phyloP scores from a whole-genome alignment of 2,113 vertebrate species.

The Pygoscelis antarcticus region DNA sequence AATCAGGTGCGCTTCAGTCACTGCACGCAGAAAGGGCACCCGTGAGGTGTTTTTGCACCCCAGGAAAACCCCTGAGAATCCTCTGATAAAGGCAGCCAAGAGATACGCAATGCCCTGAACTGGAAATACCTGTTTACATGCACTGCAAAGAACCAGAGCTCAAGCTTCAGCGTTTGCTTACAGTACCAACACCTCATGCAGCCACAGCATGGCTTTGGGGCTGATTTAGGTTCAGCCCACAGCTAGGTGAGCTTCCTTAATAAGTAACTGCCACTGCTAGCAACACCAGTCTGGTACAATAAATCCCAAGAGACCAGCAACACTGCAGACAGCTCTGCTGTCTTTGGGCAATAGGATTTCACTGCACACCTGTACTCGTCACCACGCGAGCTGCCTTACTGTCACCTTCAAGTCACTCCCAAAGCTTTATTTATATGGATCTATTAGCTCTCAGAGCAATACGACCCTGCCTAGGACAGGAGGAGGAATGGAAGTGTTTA shows the following conservation, averaged over 20 bases:
- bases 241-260: not conserved
- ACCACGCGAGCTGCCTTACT: not conserved
- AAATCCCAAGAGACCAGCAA: not conserved
- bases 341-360: not conserved
- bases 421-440: not conserved
- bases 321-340: not conserved
- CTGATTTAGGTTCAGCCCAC: not conserved
- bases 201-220: not conserved
- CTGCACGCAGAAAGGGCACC: not conserved
- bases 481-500: slow-evolving; percentile 24
- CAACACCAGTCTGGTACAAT: not conserved
- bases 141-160: not conserved
- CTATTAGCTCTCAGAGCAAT: not conserved
- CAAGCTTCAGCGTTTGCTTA: accelerated
- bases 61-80: not conserved
- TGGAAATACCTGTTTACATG: accelerated
- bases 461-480: not conserved
- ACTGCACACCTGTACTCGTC: not conserved
- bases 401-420: not conserved
- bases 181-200: accelerated
- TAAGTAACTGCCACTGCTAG: not conserved
- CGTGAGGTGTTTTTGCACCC: too few species aligned
- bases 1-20: not conserved
- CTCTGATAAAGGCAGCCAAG: not conserved
- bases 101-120: not conserved